These are phyloP conservation scores for Tetranychus piercei DNA, from an alignment of 2,888 invertebrate species.

Conservation along the genomic window DNA sequence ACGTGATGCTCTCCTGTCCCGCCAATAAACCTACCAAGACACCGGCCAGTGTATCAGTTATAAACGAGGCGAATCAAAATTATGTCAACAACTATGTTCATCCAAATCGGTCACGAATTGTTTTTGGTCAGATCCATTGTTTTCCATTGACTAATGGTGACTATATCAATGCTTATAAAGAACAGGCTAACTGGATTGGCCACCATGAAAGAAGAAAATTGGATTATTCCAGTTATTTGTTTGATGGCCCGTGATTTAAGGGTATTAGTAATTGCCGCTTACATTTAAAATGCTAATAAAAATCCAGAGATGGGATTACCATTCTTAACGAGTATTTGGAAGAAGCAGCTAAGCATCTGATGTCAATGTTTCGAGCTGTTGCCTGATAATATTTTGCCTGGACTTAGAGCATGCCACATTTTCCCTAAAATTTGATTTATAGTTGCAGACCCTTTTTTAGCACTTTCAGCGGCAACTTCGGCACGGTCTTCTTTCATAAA, in stretches of 20 bases:
- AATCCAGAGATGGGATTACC: constrained; percentile 33
- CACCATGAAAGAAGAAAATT: constrained; percentile 78
- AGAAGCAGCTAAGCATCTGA: constrained; percentile 77
- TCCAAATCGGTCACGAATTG: constrained; percentile 57
- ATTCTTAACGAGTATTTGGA: constrained; percentile 50
- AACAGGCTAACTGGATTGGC: constrained; percentile 59
- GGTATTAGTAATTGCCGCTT: constrained; percentile 39
- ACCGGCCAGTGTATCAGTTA: background rate
- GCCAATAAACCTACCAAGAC: constrained; percentile 1
- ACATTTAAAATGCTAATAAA: constrained; percentile 7
- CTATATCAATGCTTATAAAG: constrained; percentile 47
- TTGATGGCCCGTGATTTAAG: constrained; percentile 70
- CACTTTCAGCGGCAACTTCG: constrained; percentile 94
- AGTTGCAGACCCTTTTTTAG: constrained; percentile 93
- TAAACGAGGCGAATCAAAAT: background rate
- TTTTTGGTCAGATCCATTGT: constrained; percentile 53
- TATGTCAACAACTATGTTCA: background rate
- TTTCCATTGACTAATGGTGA: constrained; percentile 35
- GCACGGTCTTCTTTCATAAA: constrained; percentile 99
- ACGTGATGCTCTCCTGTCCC: background rate
- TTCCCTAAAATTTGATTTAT: constrained; percentile 97
- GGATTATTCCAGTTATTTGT: constrained; percentile 87
- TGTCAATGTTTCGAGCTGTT: constrained; percentile 83
- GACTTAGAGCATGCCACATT: constrained; percentile 98
- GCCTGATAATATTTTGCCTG: constrained; percentile 99